A percentile compares a stretch with the other conserved stretches of the same genome.
Evolutionary conservation across 2,888 invertebrate species (phyloP).

Genomic region (Acleris laterana): DNA sequence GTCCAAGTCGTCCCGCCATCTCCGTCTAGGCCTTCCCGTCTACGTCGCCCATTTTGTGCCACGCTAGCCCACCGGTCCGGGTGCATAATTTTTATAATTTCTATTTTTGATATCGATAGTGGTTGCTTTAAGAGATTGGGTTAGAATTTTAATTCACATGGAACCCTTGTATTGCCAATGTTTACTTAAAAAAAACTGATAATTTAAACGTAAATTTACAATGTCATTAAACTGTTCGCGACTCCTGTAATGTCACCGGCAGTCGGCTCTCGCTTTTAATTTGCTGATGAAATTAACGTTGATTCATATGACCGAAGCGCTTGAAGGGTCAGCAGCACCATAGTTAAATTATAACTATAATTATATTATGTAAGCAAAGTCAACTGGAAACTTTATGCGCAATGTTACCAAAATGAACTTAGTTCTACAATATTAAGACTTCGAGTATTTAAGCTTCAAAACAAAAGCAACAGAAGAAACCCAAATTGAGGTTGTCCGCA

Average conservation of each 20-base stretch:
- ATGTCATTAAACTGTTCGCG: constrained; percentile 58
- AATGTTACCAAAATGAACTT: no score
- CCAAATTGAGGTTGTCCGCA: no score
- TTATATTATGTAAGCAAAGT: constrained; percentile 2
- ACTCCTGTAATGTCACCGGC: constrained; percentile 54
- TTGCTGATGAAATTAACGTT: constrained; percentile 35
- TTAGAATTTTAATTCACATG: not conserved
- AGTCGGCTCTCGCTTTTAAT: constrained; percentile 36
- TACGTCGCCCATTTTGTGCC: no score
- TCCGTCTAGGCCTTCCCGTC: no score
- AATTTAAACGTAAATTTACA: constrained; percentile 69
- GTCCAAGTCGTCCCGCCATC: no score
- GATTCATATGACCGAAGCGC: constrained; percentile 14
- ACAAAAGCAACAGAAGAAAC: no score
- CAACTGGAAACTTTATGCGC: no score
- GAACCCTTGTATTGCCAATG: constrained; percentile 14
- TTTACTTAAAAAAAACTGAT: constrained; percentile 53
- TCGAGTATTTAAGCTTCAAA: no score
- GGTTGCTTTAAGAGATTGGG: not conserved
- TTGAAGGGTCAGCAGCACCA: constrained; percentile 16
- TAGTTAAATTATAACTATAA: not conserved
- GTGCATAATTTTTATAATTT: no score
- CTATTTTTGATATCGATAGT: not conserved
- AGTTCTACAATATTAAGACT: no score
- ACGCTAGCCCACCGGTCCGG: no score